These are phyloP conservation scores for Epinotia nisella DNA, from an alignment of 2,888 invertebrate species.

Conservation along the genomic window DNA sequence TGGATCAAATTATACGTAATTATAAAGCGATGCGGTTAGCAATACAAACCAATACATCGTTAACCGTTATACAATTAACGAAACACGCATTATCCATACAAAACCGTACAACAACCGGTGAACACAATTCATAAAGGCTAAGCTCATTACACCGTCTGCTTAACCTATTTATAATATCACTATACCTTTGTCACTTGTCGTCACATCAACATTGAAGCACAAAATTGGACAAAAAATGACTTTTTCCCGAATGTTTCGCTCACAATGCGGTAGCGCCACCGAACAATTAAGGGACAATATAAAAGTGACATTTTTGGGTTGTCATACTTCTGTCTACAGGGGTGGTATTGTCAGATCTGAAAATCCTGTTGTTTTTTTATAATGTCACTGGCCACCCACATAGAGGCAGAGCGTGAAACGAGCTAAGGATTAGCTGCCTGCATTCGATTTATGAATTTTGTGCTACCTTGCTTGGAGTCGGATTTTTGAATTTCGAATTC, in stretches of 20 bases:
- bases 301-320: constrained; percentile 73
- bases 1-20: constrained; percentile 13
- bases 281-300: constrained; percentile 65
- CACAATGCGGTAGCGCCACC: constrained; percentile 80
- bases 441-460: constrained; percentile 51
- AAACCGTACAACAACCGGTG: background rate
- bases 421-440: constrained; percentile 62
- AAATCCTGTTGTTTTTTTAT: constrained; percentile 48
- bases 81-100: constrained; percentile 18
- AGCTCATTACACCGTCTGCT: constrained; percentile 52
- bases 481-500: constrained; percentile 35
- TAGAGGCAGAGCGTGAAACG: constrained; percentile 63
- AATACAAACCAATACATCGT: constrained; percentile 25
- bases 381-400: constrained; percentile 67
- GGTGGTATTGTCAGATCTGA: constrained; percentile 48
- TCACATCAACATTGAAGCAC: constrained; percentile 49
- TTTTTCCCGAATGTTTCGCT: constrained; percentile 64
- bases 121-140: constrained; percentile 46
- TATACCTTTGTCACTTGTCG: constrained; percentile 67
- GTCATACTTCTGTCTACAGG: constrained; percentile 67
- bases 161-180: constrained; percentile 61
- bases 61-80: constrained; percentile 25
- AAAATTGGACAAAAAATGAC: constrained; percentile 67
- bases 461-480: constrained; percentile 37
- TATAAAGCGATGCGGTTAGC: constrained; percentile 22